Evolutionary conservation across 2,888 invertebrate species (phyloP).

Genomic region (Drosophila pegasa): DNA sequence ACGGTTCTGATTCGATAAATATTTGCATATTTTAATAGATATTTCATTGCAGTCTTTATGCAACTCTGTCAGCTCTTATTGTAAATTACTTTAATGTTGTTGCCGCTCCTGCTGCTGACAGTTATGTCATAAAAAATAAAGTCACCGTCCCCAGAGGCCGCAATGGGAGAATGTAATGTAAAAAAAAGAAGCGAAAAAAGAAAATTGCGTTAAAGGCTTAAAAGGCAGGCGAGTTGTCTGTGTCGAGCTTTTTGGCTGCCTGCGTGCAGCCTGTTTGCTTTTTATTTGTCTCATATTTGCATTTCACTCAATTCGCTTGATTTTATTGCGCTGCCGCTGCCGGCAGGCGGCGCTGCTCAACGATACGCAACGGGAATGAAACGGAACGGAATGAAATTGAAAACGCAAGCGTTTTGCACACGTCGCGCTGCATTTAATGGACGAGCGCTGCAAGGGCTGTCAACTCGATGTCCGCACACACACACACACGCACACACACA

Average conservation of each 20-base stretch:
- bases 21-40: slow-evolving; percentile 1
- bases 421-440: slow-evolving; percentile 48
- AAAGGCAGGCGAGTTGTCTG: slow-evolving; percentile 29
- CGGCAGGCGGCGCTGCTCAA: slow-evolving; percentile 29
- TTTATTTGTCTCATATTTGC: slow-evolving; percentile 82
- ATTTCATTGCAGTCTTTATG: slow-evolving; percentile 9
- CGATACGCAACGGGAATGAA: slow-evolving; percentile 36
- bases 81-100: slow-evolving; percentile 36
- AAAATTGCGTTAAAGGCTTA: slow-evolving; percentile 27
- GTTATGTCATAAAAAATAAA: slow-evolving; percentile 64
- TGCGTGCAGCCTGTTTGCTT: slow-evolving; percentile 59
- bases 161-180: slow-evolving; percentile 26
- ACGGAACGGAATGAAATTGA: slow-evolving; percentile 70
- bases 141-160: slow-evolving; percentile 35
- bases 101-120: slow-evolving; percentile 51
- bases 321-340: slow-evolving; percentile 66
- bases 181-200: slow-evolving; percentile 4
- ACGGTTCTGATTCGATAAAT: not conserved
- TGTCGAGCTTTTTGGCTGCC: slow-evolving; percentile 16
- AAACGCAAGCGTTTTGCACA: slow-evolving; percentile 68
- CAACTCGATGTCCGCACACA: slow-evolving; percentile 40
- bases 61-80: slow-evolving; percentile 14
- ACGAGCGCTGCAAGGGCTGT: slow-evolving; percentile 17
- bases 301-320: slow-evolving; percentile 82
- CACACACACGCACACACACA: slow-evolving; percentile 14